Evolutionary conservation across 2,888 invertebrate species (phyloP), one percentile per base, ranked within the genome.

Genomic region (Drosophila kambysellisi): DNA sequence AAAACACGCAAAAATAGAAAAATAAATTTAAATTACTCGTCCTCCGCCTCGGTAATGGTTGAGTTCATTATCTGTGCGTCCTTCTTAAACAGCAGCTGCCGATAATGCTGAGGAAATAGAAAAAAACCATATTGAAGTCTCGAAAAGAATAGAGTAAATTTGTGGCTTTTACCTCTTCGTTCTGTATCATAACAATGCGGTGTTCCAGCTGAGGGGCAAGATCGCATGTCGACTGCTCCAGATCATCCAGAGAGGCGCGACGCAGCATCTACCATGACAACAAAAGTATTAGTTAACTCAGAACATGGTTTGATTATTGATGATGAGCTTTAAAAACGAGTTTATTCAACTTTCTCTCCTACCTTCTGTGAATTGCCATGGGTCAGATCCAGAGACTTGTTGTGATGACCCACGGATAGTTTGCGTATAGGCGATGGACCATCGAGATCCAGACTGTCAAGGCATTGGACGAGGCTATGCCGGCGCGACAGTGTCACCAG

Each of bases 171-270:
- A 97, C 97, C 95, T 97, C 96, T 41, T 96, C 95, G 78, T 95
- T 96, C 84, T 95, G 95, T 41, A 97, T 94, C 33, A 96, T 93
- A 20, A 97, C 94, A 81, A 98, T 98, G 83, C 98, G 94, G 86
- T 97, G 96, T 88, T 98, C 97, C 2, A 96, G 94, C 91, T 95
- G 95, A 0, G 98, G 98, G 39, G 97, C 96, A 76, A 98, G 93
- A 77, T 96, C 96, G 91, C 97, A 97, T 1, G 96, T 95, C 87
- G 96, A 96, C 81, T 96, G 95, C 91, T 98, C 98, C 60, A 97
- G 94, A 82, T 97, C 97, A 85, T 97, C 97, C 48, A 97, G 91
- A 0, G 96, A 97, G 7, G 96, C 96, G 61, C 96, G 94, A 6
- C 96, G 94, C 4, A 95, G 94, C 89, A 96, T 93, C 95, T 95